These are phyloP conservation scores for Neostethus bicornis DNA, from an alignment of 2,797 vertebrate genomes.

Conservation along the genomic window DNA sequence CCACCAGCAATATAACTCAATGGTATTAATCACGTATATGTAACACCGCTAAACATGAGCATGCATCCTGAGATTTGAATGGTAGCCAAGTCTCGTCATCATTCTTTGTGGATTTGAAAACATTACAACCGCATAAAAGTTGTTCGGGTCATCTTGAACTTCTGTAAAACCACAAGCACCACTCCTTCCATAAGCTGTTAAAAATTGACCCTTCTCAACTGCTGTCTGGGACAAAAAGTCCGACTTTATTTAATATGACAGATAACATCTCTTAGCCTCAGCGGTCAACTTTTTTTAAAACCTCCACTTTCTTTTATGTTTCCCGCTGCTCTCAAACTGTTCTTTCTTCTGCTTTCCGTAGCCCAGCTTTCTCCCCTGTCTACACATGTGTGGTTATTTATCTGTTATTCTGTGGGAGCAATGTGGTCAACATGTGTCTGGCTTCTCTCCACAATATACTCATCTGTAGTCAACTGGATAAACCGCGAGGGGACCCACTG, in stretches of 20 bases:
- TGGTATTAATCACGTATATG: constrained; percentile 55
- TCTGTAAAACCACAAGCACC: constrained; percentile 20
- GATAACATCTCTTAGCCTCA: constrained; percentile 54
- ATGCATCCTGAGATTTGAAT: background rate
- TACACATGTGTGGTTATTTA: constrained; percentile 78
- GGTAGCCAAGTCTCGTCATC: background rate
- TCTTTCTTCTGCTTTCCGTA: constrained; percentile 38
- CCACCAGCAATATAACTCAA: constrained; percentile 48
- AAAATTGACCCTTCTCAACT: constrained; percentile 33
- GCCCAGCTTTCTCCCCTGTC: constrained; percentile 50
- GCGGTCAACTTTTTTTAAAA: constrained; percentile 27
- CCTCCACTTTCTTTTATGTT: constrained; percentile 53
- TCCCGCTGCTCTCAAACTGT: constrained; percentile 16
- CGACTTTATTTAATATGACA: constrained; percentile 53
- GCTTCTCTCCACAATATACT: constrained; percentile 58
- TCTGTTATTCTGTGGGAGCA: constrained; percentile 71
- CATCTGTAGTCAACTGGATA: constrained; percentile 63
- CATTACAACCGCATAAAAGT: constrained; percentile 7
- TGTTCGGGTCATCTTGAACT: constrained; percentile 8
- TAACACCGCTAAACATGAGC: constrained; percentile 8
- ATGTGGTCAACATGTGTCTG: constrained; percentile 81
- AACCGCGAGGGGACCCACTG: constrained; percentile 44
- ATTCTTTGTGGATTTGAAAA: constrained; percentile 9
- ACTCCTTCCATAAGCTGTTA: constrained; percentile 28
- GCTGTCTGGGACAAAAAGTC: constrained; percentile 39